These are phyloP conservation scores for Aphrocallistes beatrix DNA, from an alignment of 37 sponge, comb jelly and placozoan genomes.

Conservation along the genomic window DNA sequence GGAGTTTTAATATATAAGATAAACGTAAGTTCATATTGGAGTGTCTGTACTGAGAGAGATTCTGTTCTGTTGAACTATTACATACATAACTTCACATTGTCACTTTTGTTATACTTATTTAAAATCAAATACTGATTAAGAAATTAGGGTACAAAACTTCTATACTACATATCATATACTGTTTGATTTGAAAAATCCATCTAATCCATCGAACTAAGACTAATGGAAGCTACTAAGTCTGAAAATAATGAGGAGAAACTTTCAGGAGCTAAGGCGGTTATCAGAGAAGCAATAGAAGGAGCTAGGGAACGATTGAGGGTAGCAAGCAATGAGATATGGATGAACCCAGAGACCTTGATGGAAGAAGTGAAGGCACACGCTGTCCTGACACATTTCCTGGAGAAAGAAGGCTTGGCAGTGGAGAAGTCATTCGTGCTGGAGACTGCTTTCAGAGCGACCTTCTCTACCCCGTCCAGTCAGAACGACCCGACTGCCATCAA, in stretches of 20 bases:
- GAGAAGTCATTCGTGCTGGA: slow-evolving; percentile 49
- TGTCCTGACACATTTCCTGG: slow-evolving; percentile 44
- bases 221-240: no score
- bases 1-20: no score
- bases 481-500: slow-evolving; percentile 42
- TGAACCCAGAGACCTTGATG: slow-evolving; percentile 25
- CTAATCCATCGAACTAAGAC: no score
- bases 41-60: no score
- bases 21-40: no score
- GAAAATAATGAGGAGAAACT: background rate
- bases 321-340: slow-evolving; percentile 34
- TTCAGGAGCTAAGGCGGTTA: background rate
- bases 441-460: slow-evolving; percentile 74
- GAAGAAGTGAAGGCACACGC: slow-evolving; percentile 63
- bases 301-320: background rate
- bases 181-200: no score
- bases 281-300: background rate
- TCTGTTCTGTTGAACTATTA: no score
- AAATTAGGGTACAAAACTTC: no score
- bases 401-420: slow-evolving; percentile 59
- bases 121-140: no score
- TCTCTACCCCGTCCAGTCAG: background rate
- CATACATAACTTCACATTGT: no score
- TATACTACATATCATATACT: no score
- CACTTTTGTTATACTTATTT: no score